Base-by-base conservation (phyloP, 1,140 invertebrate species). In the Druon quercuslanigerum region DNA sequence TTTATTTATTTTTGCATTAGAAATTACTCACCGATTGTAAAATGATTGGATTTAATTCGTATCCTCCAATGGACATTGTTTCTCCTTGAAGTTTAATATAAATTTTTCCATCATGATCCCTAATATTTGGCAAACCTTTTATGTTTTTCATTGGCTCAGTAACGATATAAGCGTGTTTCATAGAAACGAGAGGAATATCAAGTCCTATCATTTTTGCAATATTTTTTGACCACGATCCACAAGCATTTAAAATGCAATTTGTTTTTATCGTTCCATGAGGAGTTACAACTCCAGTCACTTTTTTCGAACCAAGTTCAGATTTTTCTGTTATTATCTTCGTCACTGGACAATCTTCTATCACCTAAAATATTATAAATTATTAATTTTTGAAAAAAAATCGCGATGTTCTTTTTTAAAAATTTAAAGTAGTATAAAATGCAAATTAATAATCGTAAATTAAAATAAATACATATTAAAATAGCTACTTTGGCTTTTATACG, bases 131-230 rank as follows among this genome's bases (percentile, higher is more conserved):
- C 79, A 94, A 90, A 13, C 93, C 94, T 54, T 95, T 92, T 0
- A 96, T 94, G 77, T 94, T 94, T 11, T 94, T 92, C 56, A 97
- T 95, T 2, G 92, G 92, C 76, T 97, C 96, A 0, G 95, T 96
- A 0, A 98, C 94, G 7, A 98, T 94, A 83, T 98, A 98, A 0
- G 97, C 95, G 85, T 98, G 97, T 87, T 97, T 97, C 93, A 98
- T 96, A 0, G 96, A 94, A 40, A 95, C 90, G 19, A 97, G 80
- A 0, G 97, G 97, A 12, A 97, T 93, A 12, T 93, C 90, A 1
- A 96, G 86, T 2, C 95, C 95, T 19, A 94, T 94, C 89, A 95
- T 94, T 77, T 94, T 91, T 0, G 95, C 94, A 70, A 98, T 90
- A 76, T 94, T 93, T 25, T 94, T 93, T 2, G 96, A 94, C 97